phyloP scores from a whole-genome alignment of 2,113 vertebrate genomes.

The Tylochromis polylepis region DNA sequence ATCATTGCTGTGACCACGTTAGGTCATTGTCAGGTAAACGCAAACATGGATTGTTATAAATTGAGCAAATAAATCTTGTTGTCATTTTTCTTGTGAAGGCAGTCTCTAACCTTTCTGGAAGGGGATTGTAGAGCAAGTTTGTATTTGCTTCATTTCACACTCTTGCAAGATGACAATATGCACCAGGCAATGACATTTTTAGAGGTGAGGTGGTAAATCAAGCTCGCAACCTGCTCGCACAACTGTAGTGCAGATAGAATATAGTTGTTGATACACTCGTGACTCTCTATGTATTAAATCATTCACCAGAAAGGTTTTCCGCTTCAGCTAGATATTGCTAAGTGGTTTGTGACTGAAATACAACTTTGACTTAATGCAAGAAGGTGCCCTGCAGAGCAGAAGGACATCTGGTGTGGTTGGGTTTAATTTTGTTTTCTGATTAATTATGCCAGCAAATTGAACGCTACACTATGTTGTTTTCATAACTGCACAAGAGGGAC shows the following conservation, averaged over 20 bases:
- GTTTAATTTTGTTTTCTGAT: constrained; percentile 12
- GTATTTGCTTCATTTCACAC: constrained; percentile 25
- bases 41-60: neutral
- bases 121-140: neutral
- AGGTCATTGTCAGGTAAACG: neutral
- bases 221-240: constrained; percentile 9
- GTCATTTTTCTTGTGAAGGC: neutral
- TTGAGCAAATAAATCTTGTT: neutral
- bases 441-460: constrained; percentile 5
- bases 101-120: constrained; percentile 1
- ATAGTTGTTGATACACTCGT: constrained; percentile 14
- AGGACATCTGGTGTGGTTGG: constrained; percentile 2
- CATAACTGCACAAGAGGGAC: neutral
- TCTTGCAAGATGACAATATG: neutral
- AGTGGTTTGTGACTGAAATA: constrained; percentile 8
- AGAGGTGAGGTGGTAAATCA: constrained; percentile 18
- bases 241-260: neutral
- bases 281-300: constrained; percentile 10
- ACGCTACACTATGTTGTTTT: neutral
- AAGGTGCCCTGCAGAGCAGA: neutral
- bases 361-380: constrained; percentile 3
- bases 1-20: neutral
- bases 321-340: neutral
- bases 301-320: constrained; percentile 3
- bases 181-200: constrained; percentile 26